Evolutionary conservation across 2,113 vertebrate genomes (phyloP).

Genomic region (Laticauda colubrina): DNA sequence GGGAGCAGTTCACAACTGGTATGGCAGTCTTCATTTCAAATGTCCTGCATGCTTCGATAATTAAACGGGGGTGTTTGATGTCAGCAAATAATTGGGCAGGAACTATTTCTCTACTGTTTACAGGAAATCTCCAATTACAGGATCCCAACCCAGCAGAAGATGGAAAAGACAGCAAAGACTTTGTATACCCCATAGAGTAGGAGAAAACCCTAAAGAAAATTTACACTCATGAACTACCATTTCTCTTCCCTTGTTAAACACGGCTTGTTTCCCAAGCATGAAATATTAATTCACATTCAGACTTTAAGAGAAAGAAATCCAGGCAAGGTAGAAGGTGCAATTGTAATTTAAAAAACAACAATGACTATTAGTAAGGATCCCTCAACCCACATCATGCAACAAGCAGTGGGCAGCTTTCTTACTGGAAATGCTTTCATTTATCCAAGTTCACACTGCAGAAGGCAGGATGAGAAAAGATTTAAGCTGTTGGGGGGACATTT

Average conservation of each 20-base stretch:
- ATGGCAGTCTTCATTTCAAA: not conserved
- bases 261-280: conserved; percentile 11
- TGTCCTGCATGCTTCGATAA: not conserved
- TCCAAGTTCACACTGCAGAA: not conserved
- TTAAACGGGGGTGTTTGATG: not conserved
- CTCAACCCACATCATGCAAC: not conserved
- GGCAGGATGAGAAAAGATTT: not conserved
- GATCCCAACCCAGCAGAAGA: not conserved
- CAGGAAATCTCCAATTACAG: not conserved
- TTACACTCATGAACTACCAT: not conserved
- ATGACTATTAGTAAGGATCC: not conserved
- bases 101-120: not conserved
- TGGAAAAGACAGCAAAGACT: not conserved
- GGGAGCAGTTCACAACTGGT: conserved; percentile 18
- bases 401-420: not conserved
- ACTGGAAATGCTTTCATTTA: not conserved
- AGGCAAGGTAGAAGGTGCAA: not conserved
- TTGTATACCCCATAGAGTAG: not conserved
- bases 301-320: not conserved
- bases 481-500: not conserved
- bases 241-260: not conserved
- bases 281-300: not conserved
- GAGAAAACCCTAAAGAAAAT: conserved; percentile 1
- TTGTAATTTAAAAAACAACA: not conserved
- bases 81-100: not conserved